Evolutionary conservation across 2,888 invertebrate genomes (phyloP), one percentile per base, ranked within the genome.

Genomic region (Harmothoe impar): DNA sequence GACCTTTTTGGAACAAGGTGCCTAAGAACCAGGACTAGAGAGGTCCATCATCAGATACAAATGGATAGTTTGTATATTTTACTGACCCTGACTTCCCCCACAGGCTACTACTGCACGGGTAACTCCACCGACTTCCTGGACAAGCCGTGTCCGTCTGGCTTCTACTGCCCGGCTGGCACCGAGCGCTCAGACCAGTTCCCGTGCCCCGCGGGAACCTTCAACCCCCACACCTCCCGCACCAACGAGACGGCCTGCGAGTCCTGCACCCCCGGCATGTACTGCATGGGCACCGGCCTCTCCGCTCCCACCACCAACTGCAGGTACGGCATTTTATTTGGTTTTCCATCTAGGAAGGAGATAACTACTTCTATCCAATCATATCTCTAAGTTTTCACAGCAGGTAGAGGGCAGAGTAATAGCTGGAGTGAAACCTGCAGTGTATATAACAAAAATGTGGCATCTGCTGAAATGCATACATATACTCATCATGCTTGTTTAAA

Each of bases 231-330:
- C 25, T 91, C 93, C 31, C 94, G 94, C 0, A 94, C 92, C n/a
- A 94, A 94, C 92, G 91, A 85, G 20, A 92, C 94, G 0, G 90
- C 91, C 12, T 95, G 95, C 92, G 91, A 91, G 86, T 90, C 93
- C 0, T 95, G 95, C 93, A 94, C 94, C 25, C 94, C 95, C 12
- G 95, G 95, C 1, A 93, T 94, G 91, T 95, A 95, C 92, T 95
- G 95, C 91, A 94, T 93, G 89, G 94, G 94, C 5, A 94, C 93
- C 7, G 94, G 93, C 1, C 93, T 95, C 35, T 94, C 92, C 0
- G 92, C 91, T 20, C 93, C 94, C 1, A 93, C 95, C 91, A 94
- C 94, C 93, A 92, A 92, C 90, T 93, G 95, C 94, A 94, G 94
- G 94, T 94, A 92, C 29, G 62, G 3, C 20, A 5, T 43, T 10